phyloP scores from a whole-genome alignment of 2,888 invertebrate genomes.

The Odontocerum albicorne region DNA sequence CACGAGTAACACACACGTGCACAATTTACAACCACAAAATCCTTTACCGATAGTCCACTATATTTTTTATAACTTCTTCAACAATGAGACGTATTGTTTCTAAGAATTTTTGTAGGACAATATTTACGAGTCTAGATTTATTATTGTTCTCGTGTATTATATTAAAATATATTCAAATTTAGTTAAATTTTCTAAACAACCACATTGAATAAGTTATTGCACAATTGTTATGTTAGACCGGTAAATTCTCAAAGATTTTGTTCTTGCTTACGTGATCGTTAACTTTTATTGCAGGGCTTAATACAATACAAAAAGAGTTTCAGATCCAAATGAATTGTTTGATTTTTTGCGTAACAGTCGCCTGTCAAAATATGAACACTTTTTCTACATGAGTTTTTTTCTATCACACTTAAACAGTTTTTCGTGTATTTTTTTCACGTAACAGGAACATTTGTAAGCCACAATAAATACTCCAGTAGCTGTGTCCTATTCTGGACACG shows the following conservation, averaged over 20 bases:
- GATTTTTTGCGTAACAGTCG: no score
- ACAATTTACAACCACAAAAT: background rate
- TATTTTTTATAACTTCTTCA: constrained; percentile 9
- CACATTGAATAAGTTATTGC: no score
- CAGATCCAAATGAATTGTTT: no score
- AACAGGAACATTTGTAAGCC: no score
- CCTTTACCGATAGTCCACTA: background rate
- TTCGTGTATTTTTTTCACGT: constrained; percentile 2
- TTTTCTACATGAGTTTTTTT: background rate
- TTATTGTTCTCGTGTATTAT: no score
- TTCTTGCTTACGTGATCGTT: no score
- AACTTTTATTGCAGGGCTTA: no score
- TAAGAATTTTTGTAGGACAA: background rate
- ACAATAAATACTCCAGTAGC: background rate
- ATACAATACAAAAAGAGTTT: no score
- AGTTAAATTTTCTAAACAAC: no score
- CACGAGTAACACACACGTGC: constrained; percentile 13
- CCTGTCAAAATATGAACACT: constrained; percentile 4
- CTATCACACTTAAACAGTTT: background rate
- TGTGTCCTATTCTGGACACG: constrained; percentile 2
- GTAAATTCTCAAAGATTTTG: no score
- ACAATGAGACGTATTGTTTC: constrained; percentile 8
- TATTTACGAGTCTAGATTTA: no score
- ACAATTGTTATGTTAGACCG: no score
- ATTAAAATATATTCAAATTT: background rate